Evolutionary conservation across 2,888 invertebrate species (phyloP), one percentile per base, ranked within the genome.

Genomic region (Zonitis immaculata): DNA sequence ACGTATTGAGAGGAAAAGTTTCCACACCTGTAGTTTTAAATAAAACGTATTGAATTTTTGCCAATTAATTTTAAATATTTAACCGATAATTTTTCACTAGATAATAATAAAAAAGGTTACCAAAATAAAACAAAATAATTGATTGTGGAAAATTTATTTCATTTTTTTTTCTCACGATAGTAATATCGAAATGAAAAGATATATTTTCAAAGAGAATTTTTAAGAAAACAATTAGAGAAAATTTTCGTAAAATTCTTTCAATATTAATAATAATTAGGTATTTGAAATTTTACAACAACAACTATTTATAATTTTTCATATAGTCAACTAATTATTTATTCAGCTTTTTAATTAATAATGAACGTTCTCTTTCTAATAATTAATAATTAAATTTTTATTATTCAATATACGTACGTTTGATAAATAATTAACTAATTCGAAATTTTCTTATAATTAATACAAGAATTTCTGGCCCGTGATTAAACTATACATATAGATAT

Each of bases 141-240:
- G 14, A 45, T 44, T 56, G 56, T 56, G 56, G 56, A 56, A 56
- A 56, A 56, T 56, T 56, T 56, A 52, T 56, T 54, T 52, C 14
- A 22, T 22, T 22, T 22, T 22, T 22, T 22, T 56, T 51, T 49
- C 48, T 52, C 49, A 44, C 46, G 35, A 50, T 47, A n/a, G n/a
- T n/a, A 55, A 52, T 49, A 18, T 47, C 42, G 30, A 56, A 56
- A 49, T 45, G 11, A 44, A 48, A 35, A 51, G n/a, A n/a, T n/a
- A n/a, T 20, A 47, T 51, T 52, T 50, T 42, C 8, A 11, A 18
- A 16, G 18, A 22, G 18, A 52, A 47, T 49, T 52, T 52, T 26
- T 50, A 49, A 52, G 35, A 56, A 52, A 56, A 52, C 50, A 50
- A 56, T 49, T 47, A 42, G 44, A 56, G 35, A 52, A 50, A 52